Base-by-base conservation (phyloP, 2,113 vertebrate species). In the Boulengeromyrus knoepffleri region DNA sequence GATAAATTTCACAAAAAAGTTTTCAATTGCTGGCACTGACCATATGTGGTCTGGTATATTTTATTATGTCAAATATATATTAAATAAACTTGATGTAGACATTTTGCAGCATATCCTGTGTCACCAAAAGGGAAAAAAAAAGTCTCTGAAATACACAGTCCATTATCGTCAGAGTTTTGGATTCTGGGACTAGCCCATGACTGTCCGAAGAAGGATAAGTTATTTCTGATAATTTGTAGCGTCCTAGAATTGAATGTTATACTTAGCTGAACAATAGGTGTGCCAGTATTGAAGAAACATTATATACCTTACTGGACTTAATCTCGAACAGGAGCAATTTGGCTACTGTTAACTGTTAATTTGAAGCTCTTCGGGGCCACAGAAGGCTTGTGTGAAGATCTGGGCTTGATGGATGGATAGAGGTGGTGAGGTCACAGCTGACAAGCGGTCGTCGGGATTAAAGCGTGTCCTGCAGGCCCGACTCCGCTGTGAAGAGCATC, bases 341-440 rank as follows among this genome's bases (percentile, higher is more conserved):
- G 45, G 45, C 21, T 85, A n/a, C 83, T 46, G 24, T 52, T 15
- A 85, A 21, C 46, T 47, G 74, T 62, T 88, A 56, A 47, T 24
- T n/a, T 36, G 17, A 52, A 88, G 19, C 7, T 15, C 39, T 46
- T 10, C 7, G 3, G 45, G 53, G 3, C n/a, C 3, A 42, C 17
- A 58, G 24, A 58, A 36, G 21, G 24, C 42, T 88, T 88, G 21
- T 31, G 62, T 31, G 27, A 27, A 70, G 62, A 70, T 70, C 62
- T 31, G 39, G 39, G 24, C 56, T 88, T 88, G 39, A 88, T 42
- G 87, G 87, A 88, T 88, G 50, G 87, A 19, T 21, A 31, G 42
- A 56, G 87, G 87, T 56, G 53, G 50, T 1, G 10, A 88, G 87
- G 87, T 88, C 87, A 88, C 87, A 88, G 50, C 27, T 47, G 83